Evolutionary conservation across 1,140 invertebrate species (phyloP).

Genomic region (Scaptomyza pallida): DNA sequence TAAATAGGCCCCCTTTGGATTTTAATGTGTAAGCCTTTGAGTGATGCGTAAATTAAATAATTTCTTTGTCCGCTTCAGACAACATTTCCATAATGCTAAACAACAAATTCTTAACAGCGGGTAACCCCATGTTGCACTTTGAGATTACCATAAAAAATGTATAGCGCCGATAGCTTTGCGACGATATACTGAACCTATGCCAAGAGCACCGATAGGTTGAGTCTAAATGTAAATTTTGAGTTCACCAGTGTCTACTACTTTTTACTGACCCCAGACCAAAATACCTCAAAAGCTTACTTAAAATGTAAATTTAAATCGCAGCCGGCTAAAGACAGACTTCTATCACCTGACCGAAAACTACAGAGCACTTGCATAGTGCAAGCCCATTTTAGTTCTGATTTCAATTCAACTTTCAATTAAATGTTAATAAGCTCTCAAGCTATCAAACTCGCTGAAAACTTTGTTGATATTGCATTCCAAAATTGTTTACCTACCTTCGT

Average conservation of each 20-base stretch:
- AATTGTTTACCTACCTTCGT: conserved; percentile 21
- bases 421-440: conserved; percentile 61
- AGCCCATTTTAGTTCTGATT: conserved; percentile 52
- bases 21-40: conserved; percentile 14
- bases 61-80: conserved; percentile 61
- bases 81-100: conserved; percentile 65
- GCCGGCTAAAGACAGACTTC: not conserved
- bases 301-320: conserved; percentile 57
- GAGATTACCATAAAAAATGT: conserved; percentile 43
- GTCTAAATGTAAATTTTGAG: conserved; percentile 56
- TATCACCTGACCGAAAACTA: conserved; percentile 57
- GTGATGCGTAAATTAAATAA: conserved; percentile 75
- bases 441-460: conserved; percentile 62
- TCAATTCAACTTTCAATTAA: conserved; percentile 75
- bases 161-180: conserved; percentile 41
- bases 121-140: conserved; percentile 37
- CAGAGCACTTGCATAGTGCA: conserved; percentile 42
- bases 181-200: conserved; percentile 65
- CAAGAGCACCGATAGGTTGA: conserved; percentile 8
- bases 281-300: conserved; percentile 16
- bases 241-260: conserved; percentile 51
- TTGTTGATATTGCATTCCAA: not conserved
- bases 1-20: conserved; percentile 15
- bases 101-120: conserved; percentile 60
- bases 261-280: conserved; percentile 8